Evolutionary conservation across 2,888 invertebrate species (phyloP).

Genomic region (Platycheirus albimanus): DNA sequence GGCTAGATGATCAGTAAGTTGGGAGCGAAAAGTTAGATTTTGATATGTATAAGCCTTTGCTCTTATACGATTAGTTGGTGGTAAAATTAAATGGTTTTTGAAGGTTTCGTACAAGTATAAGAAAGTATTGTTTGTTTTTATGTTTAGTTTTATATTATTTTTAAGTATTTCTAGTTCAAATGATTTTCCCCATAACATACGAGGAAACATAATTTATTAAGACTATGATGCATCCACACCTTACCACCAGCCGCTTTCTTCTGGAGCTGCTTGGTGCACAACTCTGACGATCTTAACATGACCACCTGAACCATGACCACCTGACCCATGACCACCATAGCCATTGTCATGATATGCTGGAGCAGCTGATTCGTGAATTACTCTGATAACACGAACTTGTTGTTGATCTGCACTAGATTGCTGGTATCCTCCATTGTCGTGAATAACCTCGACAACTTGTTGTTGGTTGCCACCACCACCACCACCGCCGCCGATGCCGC

Average conservation of each 20-base stretch:
- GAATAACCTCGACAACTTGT: no score
- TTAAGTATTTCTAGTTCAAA: neutral
- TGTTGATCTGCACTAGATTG: neutral
- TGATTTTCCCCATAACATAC: constrained; percentile 32
- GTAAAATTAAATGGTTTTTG: no score
- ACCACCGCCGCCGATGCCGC: constrained; percentile 2
- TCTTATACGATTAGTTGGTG: no score
- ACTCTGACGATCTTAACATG: constrained; percentile 32
- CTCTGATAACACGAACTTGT: constrained; percentile 8
- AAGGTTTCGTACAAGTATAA: no score
- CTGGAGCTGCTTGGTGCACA: constrained; percentile 25
- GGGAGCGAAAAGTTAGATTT: no score
- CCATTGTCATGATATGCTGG: constrained; percentile 6
- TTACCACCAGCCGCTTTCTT: constrained; percentile 40
- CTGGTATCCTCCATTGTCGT: neutral
- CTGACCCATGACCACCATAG: constrained; percentile 22
- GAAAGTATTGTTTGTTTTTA: neutral
- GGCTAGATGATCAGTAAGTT: no score
- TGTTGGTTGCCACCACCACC: neutral
- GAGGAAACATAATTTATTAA: constrained; percentile 13
- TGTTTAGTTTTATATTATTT: neutral
- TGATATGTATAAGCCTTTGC: no score
- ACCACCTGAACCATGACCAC: neutral
- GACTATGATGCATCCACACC: neutral
- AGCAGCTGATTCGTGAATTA: constrained; percentile 19